Evolutionary conservation across 2,113 vertebrate genomes (phyloP).

Genomic region (Eudyptes chrysolophus): DNA sequence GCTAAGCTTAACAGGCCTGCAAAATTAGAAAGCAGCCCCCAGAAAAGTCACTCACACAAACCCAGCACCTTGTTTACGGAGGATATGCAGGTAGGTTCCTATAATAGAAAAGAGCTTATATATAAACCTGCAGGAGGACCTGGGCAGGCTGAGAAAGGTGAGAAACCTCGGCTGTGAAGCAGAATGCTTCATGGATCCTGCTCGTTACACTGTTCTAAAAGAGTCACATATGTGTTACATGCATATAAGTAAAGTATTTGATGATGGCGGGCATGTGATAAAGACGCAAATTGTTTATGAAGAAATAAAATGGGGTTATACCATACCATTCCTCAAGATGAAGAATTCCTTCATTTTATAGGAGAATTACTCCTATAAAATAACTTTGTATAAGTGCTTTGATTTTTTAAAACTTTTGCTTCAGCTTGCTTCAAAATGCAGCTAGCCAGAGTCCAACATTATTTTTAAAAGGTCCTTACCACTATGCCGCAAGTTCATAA

Average conservation of each 20-base stretch:
- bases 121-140: background rate
- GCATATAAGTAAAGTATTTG: background rate
- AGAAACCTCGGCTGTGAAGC: background rate
- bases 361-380: background rate
- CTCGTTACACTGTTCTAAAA: accelerated
- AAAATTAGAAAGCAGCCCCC: background rate
- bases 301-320: background rate
- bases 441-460: background rate
- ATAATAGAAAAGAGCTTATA: background rate
- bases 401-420: background rate
- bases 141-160: background rate
- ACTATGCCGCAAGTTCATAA: background rate
- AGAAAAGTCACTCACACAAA: background rate
- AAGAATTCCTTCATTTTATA: background rate
- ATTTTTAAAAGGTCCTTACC: background rate
- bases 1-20: background rate
- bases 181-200: background rate
- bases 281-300: background rate
- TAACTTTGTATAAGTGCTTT: background rate
- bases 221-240: background rate
- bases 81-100: background rate
- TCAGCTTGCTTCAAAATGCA: background rate
- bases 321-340: background rate
- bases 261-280: background rate
- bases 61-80: background rate